Base-by-base conservation (phyloP, 2,888 invertebrate genomes). In the Harpalus rufipes region DNA sequence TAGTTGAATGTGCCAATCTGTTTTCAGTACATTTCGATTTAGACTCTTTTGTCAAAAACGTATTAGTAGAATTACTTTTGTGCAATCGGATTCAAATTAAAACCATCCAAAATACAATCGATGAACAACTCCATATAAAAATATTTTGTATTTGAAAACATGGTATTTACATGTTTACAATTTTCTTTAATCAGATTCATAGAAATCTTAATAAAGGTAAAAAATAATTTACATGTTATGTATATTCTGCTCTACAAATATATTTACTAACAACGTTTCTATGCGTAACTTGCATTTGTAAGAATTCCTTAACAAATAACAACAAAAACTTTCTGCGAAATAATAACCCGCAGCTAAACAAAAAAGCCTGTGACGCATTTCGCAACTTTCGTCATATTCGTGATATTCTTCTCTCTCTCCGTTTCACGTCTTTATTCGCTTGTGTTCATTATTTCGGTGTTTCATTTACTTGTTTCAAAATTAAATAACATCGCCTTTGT, bases 391-490 rank as follows among this genome's bases (percentile, higher is more conserved):
- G 12, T 63, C 63, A 63, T 63, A 63, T 8, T 18, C 21, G 21
- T 61, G 21, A 61, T 18, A 61, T 61, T 61, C 18, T 61, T 21
- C 25, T 25, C 8, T 18, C 8, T 63, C 63, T 63, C 8, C 59
- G 63, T 12, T 63, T 12, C 21, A 1, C 63, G 1, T 63, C 25
- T 63, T 63, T 61, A 61, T 61, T 61, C 7, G 59, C 4, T 18
- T 14, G 59, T 7, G 59, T 61, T 63, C 25, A 63, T 63, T 63
- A 63, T 63, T 61, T 63, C 25, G 63, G 16, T 63, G 63, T 63
- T 63, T 63, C 63, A 63, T 63, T 63, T 63, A 63, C 63, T 63
- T 63, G 63, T 63, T 63, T 63, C 10, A 25, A 63, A 63, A 63
- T 63, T 63, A 16, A 63, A 63, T 63, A 63, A 63, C 8, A 21